Conservation (phyloP, 2,113 vertebrate species). For the Sander vitreus region DNA sequence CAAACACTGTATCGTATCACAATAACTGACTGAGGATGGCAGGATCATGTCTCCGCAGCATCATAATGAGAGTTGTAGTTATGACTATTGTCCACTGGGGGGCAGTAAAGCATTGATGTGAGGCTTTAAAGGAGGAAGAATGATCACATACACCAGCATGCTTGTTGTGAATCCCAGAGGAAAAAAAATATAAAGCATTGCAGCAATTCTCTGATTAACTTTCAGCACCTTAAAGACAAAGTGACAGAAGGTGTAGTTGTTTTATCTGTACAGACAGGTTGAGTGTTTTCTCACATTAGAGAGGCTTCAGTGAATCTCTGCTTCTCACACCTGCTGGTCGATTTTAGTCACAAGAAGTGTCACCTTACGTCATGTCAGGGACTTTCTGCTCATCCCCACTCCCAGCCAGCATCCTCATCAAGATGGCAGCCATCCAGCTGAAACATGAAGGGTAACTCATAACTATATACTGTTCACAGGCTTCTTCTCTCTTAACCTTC, state of each 20-base stretch:
- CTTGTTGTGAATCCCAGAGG: neutral
- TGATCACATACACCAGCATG: neutral
- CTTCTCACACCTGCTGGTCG: conserved; percentile 36
- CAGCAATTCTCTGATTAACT: no score
- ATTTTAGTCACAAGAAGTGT: conserved; percentile 21
- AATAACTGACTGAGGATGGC: neutral
- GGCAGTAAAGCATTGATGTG: conserved; percentile 49
- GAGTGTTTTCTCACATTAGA: conserved; percentile 30
- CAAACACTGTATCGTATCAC: neutral
- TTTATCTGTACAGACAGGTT: conserved; percentile 2
- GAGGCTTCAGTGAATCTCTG: conserved; percentile 3
- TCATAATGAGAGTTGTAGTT: neutral
- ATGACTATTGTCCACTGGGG: conserved; percentile 22
- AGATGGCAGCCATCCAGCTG: neutral
- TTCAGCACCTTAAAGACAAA: neutral
- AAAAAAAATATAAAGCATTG: neutral
- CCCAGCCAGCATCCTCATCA: neutral
- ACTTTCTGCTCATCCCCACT: neutral
- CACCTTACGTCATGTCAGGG: neutral
- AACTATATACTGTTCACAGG: neutral
- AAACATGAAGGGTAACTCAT: neutral
- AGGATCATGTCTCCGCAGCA: neutral
- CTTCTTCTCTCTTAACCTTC: neutral
- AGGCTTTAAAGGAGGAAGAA: accelerated
- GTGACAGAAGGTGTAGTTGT: neutral